A percentile compares a stretch with the other conserved stretches of the same genome.
Conservation (phyloP, 2,113 vertebrate genomes). For the Gopherus flavomarginatus region DNA sequence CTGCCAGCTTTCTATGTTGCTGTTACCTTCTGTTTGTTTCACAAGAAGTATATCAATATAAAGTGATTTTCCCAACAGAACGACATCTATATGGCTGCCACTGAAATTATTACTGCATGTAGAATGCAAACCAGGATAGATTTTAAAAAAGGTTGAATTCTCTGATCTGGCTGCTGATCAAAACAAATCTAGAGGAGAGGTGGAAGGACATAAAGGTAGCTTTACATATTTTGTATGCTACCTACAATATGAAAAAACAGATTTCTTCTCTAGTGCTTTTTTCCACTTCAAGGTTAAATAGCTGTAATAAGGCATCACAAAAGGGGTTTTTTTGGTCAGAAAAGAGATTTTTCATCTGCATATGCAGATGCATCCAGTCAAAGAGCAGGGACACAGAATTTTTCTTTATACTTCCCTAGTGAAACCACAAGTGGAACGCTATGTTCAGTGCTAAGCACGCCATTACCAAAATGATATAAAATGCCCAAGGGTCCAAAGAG, state of each 20-base stretch:
- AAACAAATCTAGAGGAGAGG: not conserved
- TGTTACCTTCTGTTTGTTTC: not conserved
- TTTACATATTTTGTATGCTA: not conserved
- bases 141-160: not conserved
- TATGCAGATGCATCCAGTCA: not conserved
- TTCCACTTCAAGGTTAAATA: not conserved
- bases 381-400: not conserved
- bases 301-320: not conserved
- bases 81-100: not conserved
- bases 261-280: too few species aligned
- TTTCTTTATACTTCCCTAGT: not conserved
- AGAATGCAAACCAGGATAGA: not conserved
- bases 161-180: not conserved
- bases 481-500: fast-evolving
- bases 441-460: not conserved
- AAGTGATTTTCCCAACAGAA: not conserved
- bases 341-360: not conserved
- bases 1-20: not conserved
- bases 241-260: not conserved
- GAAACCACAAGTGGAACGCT: not conserved
- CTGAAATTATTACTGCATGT: not conserved
- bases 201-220: not conserved
- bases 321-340: not conserved
- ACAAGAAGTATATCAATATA: not conserved
- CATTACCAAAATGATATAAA: not conserved